Evolutionary conservation across 2,888 invertebrate genomes (phyloP), one percentile per base, ranked within the genome.

Genomic region (Apodemia hepburni): DNA sequence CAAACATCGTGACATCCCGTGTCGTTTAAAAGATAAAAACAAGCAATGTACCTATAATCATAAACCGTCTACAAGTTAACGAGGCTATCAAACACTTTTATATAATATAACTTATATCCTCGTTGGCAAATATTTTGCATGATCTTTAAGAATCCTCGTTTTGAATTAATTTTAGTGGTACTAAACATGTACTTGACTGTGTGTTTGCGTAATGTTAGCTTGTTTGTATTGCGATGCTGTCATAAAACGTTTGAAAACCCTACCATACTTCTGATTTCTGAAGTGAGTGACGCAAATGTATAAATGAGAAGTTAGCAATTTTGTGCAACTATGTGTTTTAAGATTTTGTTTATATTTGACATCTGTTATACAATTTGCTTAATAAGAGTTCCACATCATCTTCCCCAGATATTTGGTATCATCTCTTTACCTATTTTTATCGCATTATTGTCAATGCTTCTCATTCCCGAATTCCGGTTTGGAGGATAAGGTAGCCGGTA

Each of bases 141-240:
- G 54, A 22, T 27, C 11, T 22, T 54, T 15, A 27, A 6, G 1
- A 6, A 54, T 54, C 27, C 15, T 22, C 22, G 27, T 27, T 54
- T 54, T 54, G 12, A 6, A 22, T 15, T 27, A 11, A 6, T 54
- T 54, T 54, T 22, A 54, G 11, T 54, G 54, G 15, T 4, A 12
- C 54, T 22, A 27, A 54, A 54, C 54, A 22, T 27, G 54, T 54
- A 27, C 27, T 54, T 54, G 22, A 18, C 17, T 54, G 51, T 27
- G 3, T 22, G 51, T 22, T 54, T 54, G 22, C 51, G 51, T 22
- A 54, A 54, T 54, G 51, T 54, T 27, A 22, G 51, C 51, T 27
- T 54, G 51, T 54, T 54, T 27, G 12, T 18, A 11, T 49, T 49
- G 49, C 49, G 49, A 49, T 7, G 18, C 49, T 18, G 4, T 18